Evolutionary conservation across 2,888 invertebrate species (phyloP).

Genomic region (Papilio elwesi): DNA sequence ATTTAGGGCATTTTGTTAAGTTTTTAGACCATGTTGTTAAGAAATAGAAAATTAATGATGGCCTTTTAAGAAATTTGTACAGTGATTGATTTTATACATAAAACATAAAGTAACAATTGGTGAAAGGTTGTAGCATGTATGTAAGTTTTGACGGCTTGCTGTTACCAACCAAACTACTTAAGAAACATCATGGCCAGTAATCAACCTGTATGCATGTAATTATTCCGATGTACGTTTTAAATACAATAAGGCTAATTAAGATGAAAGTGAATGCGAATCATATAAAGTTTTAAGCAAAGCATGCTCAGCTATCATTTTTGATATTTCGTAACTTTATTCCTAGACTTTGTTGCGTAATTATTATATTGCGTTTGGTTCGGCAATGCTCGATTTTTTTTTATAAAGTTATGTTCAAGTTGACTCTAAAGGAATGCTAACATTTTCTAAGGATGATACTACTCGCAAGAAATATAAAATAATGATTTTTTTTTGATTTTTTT

Average conservation of each 20-base stretch:
- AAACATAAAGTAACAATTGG: background rate
- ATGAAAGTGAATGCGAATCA: slow-evolving; percentile 29
- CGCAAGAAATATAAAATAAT: too few species aligned
- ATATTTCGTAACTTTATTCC: slow-evolving; percentile 21
- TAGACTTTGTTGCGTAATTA: slow-evolving; percentile 13
- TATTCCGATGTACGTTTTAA: slow-evolving; percentile 3
- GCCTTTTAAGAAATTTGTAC: background rate
- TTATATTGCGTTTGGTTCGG: background rate
- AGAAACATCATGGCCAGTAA: background rate
- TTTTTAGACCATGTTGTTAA: background rate
- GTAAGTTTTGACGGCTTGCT: too few species aligned
- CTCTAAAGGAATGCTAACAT: background rate
- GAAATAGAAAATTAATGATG: background rate
- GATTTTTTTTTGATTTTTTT: too few species aligned
- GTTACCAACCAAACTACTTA: background rate
- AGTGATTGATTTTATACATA: background rate
- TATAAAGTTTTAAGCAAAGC: slow-evolving; percentile 23
- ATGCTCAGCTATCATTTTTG: slow-evolving; percentile 2
- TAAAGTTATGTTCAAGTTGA: background rate
- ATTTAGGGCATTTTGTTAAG: slow-evolving; percentile 7
- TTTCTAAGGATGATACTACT: background rate
- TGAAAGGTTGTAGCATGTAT: too few species aligned
- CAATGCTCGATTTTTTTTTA: background rate
- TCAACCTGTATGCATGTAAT: background rate
- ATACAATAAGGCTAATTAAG: slow-evolving; percentile 30